A percentile compares a stretch with the other conserved stretches of the same genome.
These are phyloP conservation scores for Typhlichthys eigenmanni DNA, from an alignment of 2,797 vertebrate genomes.

Conservation along the genomic window DNA sequence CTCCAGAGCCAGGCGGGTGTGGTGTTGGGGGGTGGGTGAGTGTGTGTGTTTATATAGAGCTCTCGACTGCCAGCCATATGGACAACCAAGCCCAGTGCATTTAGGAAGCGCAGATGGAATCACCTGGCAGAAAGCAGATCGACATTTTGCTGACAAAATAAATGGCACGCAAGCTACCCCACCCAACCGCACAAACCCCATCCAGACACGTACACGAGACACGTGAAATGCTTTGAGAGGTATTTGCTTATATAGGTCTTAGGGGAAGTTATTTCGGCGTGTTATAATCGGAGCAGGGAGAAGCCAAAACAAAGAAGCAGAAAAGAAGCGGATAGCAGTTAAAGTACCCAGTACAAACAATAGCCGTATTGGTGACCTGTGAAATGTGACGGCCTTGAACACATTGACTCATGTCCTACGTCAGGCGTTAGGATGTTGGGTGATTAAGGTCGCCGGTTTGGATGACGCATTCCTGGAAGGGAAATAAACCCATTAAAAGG, in stretches of 20 bases:
- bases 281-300: constrained; percentile 47
- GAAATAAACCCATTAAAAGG: constrained; percentile 29
- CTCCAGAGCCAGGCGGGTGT: constrained; percentile 62
- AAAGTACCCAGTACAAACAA: constrained; percentile 47
- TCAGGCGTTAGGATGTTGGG: constrained; percentile 43
- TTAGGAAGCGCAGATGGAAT: constrained; percentile 75
- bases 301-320: constrained; percentile 67
- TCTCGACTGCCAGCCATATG: constrained; percentile 74
- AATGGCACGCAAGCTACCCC: constrained; percentile 44
- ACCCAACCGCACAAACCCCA: constrained; percentile 22
- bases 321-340: constrained; percentile 46
- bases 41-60: constrained; percentile 4
- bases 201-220: constrained; percentile 16
- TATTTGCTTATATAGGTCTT: constrained; percentile 67
- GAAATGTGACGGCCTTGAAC: constrained; percentile 61
- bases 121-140: constrained; percentile 72
- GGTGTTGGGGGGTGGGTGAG: constrained; percentile 45
- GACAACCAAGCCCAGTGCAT: constrained; percentile 67
- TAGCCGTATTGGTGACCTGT: constrained; percentile 45
- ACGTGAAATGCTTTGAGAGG: constrained; percentile 35
- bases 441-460: constrained; percentile 30
- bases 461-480: constrained; percentile 12
- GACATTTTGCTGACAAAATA: constrained; percentile 78
- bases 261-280: constrained; percentile 62
- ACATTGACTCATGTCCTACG: constrained; percentile 43